Conservation (phyloP, 1,140 invertebrate genomes). For the Diachasma alloeum region DNA sequence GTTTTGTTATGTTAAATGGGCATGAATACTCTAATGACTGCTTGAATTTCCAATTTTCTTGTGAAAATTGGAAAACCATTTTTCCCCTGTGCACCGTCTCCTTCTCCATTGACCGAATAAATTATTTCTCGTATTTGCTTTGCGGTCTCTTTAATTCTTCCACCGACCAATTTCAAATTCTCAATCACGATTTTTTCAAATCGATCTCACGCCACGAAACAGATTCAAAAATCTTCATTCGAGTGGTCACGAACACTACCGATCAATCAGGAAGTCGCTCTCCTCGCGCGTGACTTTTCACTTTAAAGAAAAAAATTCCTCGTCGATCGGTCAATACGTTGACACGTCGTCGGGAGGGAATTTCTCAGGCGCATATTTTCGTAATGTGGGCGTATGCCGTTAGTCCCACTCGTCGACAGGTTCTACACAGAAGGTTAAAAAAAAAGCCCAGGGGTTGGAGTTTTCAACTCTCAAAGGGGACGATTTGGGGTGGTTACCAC, state of each 20-base stretch:
- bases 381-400: conserved; percentile 8
- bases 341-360: conserved; percentile 33
- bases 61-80: no score
- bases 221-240: conserved; percentile 30
- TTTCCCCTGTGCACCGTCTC: no score
- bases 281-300: neutral
- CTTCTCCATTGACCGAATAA: no score
- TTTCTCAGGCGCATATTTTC: conserved; percentile 17
- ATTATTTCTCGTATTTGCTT: neutral
- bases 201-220: conserved; percentile 47
- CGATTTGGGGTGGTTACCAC: neutral
- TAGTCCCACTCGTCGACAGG: conserved; percentile 41
- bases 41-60: no score
- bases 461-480: conserved; percentile 18
- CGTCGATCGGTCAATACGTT: conserved; percentile 54
- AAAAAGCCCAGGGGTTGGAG: neutral
- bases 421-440: conserved; percentile 2
- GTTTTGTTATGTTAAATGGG: no score
- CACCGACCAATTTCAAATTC: neutral
- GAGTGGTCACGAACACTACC: conserved; percentile 21
- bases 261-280: conserved; percentile 19
- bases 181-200: conserved; percentile 54
- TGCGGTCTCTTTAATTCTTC: neutral
- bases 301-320: neutral
- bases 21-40: no score